Evolutionary conservation across 2,113 vertebrate genomes (phyloP).

Genomic region (Leucoraja erinaceus): DNA sequence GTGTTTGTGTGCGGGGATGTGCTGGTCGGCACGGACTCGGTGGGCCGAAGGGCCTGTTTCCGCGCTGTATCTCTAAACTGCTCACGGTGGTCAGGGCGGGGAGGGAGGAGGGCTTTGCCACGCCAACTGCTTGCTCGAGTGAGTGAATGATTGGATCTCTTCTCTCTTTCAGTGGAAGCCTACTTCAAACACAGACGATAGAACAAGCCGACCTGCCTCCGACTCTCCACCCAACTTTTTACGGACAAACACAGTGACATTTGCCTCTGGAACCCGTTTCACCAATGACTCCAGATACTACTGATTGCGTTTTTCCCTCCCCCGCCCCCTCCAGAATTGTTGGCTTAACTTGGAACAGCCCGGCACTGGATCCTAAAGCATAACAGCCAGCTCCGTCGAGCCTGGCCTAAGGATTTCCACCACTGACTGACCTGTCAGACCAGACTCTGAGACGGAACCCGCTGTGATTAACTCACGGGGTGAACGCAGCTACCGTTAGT

Average conservation of each 20-base stretch:
- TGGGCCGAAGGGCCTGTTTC: too few relatives aligned
- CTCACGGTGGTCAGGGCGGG: too few relatives aligned
- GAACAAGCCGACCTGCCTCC: background rate
- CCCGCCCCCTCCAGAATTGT: background rate
- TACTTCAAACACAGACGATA: constrained; percentile 57
- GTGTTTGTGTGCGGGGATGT: too few relatives aligned
- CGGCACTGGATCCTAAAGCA: background rate
- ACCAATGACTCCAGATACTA: background rate
- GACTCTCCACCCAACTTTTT: background rate
- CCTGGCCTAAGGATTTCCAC: background rate
- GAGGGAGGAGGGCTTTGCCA: too few relatives aligned
- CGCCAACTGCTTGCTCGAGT: too few relatives aligned
- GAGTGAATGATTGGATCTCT: constrained; percentile 35
- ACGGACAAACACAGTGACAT: background rate
- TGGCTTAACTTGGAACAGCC: background rate
- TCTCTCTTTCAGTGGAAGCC: constrained; percentile 54
- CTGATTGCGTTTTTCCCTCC: background rate
- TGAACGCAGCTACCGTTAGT: too few relatives aligned
- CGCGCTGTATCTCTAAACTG: too few relatives aligned
- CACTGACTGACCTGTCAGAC: background rate
- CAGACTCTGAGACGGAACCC: background rate
- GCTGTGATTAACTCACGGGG: background rate
- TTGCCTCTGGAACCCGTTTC: background rate
- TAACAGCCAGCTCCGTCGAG: too few relatives aligned
- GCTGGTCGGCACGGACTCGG: too few relatives aligned